These are phyloP conservation scores for Chiridota heheva DNA, from an alignment of 35 echinoderm and acorn worm genomes.

Conservation along the genomic window DNA sequence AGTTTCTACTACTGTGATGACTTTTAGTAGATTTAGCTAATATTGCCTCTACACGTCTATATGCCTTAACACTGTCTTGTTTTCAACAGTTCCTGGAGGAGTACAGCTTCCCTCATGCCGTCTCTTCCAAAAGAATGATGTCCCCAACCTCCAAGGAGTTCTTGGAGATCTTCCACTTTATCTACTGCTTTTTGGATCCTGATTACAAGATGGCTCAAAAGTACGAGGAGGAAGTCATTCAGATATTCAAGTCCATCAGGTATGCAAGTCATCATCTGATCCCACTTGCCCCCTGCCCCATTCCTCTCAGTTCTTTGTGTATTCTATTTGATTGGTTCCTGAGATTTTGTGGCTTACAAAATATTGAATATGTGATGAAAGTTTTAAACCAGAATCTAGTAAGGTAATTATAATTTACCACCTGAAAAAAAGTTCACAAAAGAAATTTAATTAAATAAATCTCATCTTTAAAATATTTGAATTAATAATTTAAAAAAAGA, in stretches of 20 bases:
- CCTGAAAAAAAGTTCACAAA: too few relatives aligned
- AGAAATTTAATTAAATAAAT: too few relatives aligned
- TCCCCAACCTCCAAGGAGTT: slow-evolving; percentile 95
- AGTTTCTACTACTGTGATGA: too few relatives aligned
- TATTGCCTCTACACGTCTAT: neutral
- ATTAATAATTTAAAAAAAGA: too few relatives aligned
- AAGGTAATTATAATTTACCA: too few relatives aligned
- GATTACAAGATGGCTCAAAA: slow-evolving; percentile 59
- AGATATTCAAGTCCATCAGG: slow-evolving; percentile 80
- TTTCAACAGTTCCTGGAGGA: slow-evolving; percentile 73
- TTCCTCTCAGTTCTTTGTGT: too few relatives aligned
- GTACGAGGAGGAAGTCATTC: slow-evolving; percentile 83
- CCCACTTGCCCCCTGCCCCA: too few relatives aligned
- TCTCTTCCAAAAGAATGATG: slow-evolving; percentile 63
- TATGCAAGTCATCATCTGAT: slow-evolving; percentile 48
- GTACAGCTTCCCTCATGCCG: slow-evolving; percentile 57
- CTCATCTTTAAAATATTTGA: too few relatives aligned
- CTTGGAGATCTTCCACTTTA: slow-evolving; percentile 80
- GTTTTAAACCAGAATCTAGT: too few relatives aligned
- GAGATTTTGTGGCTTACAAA: too few relatives aligned
- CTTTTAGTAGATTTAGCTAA: neutral
- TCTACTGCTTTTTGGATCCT: slow-evolving; percentile 68
- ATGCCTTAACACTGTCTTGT: neutral
- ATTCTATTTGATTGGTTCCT: too few relatives aligned
- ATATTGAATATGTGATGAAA: too few relatives aligned